Evolutionary conservation across 1,140 invertebrate species (phyloP), one percentile per base, ranked within the genome.

Genomic region (Papilio dardanus): DNA sequence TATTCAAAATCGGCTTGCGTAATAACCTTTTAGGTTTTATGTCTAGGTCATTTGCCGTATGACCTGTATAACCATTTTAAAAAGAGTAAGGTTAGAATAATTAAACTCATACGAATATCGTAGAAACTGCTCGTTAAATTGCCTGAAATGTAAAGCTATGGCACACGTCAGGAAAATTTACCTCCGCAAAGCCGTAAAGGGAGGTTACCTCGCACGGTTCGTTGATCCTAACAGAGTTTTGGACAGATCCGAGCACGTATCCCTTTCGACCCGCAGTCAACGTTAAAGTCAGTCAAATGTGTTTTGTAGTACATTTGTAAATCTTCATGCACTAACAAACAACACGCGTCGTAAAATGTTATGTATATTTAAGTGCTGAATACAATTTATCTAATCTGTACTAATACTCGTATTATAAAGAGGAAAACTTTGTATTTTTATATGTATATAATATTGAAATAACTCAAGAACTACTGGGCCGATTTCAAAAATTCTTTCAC

Each of bases 231-330:
- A 67, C 65, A 67, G 65, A 35, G 65, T 67, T 67, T 67, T 31
- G 30, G 65, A 30, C 62, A 28, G 16, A 33, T 19, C 33, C 65
- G 3, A 35, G 65, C 30, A 67, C 65, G 65, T 67, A 19, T 67
- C 65, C 65, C 30, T 67, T 67, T 67, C 30, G 65, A 21, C 35
- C 30, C 10, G 33, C 19, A 67, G 65, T 35, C 33, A 67, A 67
- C 65, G 65, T 67, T 67, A 67, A 66, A 66, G 65, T 67, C 65
- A 67, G 65, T 67, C 31, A 67, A 67, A 67, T 67, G 65, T 67
- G 65, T 67, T 66, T 66, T 67, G 31, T 33, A 58, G 54, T 24
- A 58, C 54, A 67, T 33, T 67, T 67, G 65, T 67, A 67, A 30
- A 33, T 19, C 33, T 31, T 31, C 65, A 0, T 67, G n/a, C 31